phyloP scores from a whole-genome alignment of 2,797 vertebrate genomes.

The Hylomyscus alleni region DNA sequence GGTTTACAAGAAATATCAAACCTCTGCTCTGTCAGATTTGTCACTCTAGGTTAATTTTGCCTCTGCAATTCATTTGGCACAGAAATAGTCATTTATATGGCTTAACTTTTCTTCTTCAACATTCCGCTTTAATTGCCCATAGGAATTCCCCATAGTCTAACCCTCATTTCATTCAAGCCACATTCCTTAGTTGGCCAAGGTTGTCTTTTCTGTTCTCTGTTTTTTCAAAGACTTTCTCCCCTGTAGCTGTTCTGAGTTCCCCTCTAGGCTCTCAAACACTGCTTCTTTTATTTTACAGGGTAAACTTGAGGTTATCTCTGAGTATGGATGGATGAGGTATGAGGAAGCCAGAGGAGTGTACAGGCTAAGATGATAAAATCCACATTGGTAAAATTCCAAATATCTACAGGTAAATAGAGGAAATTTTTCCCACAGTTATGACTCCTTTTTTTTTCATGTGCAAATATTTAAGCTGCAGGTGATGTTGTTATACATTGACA shows the following conservation, averaged over 20 bases:
- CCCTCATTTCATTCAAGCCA: neutral
- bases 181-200: neutral
- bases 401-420: neutral
- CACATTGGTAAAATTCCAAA: conserved; percentile 54
- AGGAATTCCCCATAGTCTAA: neutral
- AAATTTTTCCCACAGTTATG: conserved; percentile 41
- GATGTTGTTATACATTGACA: conserved; percentile 52
- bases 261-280: neutral
- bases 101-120: neutral
- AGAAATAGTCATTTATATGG: neutral
- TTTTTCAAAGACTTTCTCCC: neutral
- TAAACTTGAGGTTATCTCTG: conserved; percentile 45
- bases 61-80: neutral
- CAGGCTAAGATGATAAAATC: neutral
- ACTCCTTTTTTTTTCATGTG: conserved; percentile 52
- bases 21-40: neutral
- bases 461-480: conserved; percentile 76
- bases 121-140: conserved; percentile 12
- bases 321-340: neutral
- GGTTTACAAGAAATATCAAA: conserved; percentile 45
- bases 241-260: neutral
- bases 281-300: conserved; percentile 46
- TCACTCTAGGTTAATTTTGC: conserved; percentile 18
- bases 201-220: neutral
- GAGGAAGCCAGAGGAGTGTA: conserved; percentile 22